These are phyloP conservation scores for Leptinotarsa haldemani DNA, from an alignment of 2,888 invertebrate genomes.

Conservation along the genomic window DNA sequence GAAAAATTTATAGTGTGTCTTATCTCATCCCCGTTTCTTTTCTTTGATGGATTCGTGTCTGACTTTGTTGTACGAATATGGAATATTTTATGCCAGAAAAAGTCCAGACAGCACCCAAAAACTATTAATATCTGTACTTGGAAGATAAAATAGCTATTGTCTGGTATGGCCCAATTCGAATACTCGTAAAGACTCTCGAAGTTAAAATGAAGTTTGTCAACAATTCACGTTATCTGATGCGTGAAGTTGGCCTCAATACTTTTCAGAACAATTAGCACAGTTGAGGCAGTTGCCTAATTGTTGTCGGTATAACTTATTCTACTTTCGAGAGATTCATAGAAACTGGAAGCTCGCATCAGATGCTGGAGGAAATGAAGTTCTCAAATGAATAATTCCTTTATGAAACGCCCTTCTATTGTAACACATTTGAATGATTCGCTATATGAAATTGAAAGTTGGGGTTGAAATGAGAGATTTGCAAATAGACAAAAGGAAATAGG, in stretches of 20 bases:
- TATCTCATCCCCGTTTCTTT: conserved; percentile 9
- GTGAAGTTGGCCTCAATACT: conserved; percentile 16
- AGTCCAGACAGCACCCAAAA: conserved; percentile 2
- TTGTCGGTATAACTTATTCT: not conserved
- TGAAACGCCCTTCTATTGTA: not conserved
- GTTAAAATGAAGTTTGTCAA: conserved; percentile 8
- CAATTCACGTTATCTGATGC: conserved; percentile 19
- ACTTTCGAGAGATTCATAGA: not conserved
- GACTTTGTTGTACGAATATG: not conserved
- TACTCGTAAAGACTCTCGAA: conserved; percentile 10
- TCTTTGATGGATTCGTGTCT: conserved; percentile 15
- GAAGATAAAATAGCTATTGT: not conserved
- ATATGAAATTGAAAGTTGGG: not conserved
- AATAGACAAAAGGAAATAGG: not conserved
- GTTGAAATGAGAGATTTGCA: not conserved
- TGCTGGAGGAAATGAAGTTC: not conserved
- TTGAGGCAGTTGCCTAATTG: conserved; percentile 12
- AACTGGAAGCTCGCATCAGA: not conserved
- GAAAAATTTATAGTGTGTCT: conserved; percentile 14
- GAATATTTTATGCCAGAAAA: conserved; percentile 14
- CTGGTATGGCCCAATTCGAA: not conserved
- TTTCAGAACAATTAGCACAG: conserved; percentile 12
- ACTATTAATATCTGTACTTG: conserved; percentile 4
- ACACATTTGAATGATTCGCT: not conserved
- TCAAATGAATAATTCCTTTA: conserved; percentile 10